Conservation (phyloP, 2,113 vertebrate genomes). For the Edolisoma coerulescens region DNA sequence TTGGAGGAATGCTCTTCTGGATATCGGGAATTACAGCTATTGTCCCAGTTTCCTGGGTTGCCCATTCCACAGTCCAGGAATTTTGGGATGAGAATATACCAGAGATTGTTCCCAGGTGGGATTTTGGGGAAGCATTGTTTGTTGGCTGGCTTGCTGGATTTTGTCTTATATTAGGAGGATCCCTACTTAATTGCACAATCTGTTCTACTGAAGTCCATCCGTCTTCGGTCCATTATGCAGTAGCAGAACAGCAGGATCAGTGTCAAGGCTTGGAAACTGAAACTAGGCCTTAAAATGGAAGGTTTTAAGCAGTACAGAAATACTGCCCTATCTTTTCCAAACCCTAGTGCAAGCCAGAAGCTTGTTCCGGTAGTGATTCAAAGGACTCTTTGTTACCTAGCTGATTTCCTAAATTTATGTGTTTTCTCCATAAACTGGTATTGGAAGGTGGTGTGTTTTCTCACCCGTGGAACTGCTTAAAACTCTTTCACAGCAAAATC, state of each 20-base stretch:
- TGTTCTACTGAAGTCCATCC: conserved; percentile 2
- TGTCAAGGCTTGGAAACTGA: conserved; percentile 48
- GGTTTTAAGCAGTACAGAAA: not conserved
- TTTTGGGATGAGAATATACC: conserved; percentile 90
- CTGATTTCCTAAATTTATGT: not conserved
- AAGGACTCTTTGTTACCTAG: conserved; percentile 17
- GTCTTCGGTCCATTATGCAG: not conserved
- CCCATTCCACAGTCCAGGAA: conserved; percentile 85
- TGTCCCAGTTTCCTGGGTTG: conserved; percentile 86
- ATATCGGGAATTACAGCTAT: conserved; percentile 82
- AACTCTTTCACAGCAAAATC: not conserved
- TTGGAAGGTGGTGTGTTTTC: not conserved
- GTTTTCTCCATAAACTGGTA: not conserved
- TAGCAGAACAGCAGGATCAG: conserved; percentile 17
- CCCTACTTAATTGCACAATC: conserved; percentile 74
- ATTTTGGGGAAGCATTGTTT: conserved; percentile 92
- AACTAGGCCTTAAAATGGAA: conserved; percentile 26
- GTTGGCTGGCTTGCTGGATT: conserved; percentile 90
- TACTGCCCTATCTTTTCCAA: not conserved
- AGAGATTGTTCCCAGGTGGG: conserved; percentile 93
- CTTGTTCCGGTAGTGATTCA: not conserved
- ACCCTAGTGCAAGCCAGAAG: not conserved
- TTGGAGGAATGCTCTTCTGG: conserved; percentile 81
- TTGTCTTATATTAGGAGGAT: conserved; percentile 84
- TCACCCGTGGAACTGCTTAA: not conserved